Conservation (phyloP, 2,113 vertebrate genomes). For the Azemiops feae region DNA sequence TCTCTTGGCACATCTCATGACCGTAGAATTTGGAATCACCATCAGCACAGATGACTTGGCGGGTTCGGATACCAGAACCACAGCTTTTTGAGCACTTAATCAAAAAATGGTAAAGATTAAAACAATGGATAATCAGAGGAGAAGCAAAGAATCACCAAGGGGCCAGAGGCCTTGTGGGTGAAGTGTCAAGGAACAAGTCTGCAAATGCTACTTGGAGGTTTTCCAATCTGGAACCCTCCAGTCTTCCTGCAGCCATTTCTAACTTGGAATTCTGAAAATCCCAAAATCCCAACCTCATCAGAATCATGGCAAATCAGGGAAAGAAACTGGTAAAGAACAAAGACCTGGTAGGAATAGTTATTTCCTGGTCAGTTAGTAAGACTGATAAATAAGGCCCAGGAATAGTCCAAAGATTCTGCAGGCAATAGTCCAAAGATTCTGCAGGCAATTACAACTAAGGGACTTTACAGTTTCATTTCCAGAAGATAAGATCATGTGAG, state of each 20-base stretch:
- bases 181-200: background rate
- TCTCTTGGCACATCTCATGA: conserved; percentile 69
- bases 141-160: background rate
- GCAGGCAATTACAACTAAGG: background rate
- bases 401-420: background rate
- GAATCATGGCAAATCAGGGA: background rate
- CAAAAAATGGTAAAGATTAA: conserved; percentile 7
- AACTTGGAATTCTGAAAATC: background rate
- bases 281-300: background rate
- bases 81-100: conserved; percentile 91
- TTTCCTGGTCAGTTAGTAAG: background rate
- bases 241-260: background rate
- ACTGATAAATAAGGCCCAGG: background rate
- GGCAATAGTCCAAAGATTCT: background rate
- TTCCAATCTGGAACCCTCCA: background rate
- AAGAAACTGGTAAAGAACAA: background rate
- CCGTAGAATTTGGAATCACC: conserved; percentile 73
- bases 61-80: conserved; percentile 77
- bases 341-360: background rate
- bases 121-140: background rate
- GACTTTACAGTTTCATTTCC: background rate
- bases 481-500: background rate
- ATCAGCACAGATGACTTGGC: conserved; percentile 87
- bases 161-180: background rate
- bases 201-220: background rate